Evolutionary conservation across 1,140 invertebrate genomes (phyloP).

Genomic region (Coptotermes formosanus): DNA sequence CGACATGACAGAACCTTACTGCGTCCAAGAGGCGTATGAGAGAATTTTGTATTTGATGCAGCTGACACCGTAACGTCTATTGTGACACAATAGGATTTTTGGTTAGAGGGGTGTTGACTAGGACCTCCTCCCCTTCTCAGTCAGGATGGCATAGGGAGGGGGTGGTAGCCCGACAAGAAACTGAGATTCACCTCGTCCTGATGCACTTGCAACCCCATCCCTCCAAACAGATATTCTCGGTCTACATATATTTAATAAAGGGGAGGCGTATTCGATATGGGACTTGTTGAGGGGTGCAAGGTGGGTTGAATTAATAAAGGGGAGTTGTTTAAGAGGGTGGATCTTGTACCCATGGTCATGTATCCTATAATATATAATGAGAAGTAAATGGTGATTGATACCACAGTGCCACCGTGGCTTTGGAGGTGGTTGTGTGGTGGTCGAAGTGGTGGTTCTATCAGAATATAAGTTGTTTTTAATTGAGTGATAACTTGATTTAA

Average conservation of each 20-base stretch:
- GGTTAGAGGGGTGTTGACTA: slow-evolving; percentile 7
- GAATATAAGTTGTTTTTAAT: too few relatives aligned
- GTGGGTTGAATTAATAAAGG: neutral
- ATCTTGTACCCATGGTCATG: slow-evolving; percentile 4
- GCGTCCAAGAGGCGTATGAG: neutral
- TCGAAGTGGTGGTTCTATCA: too few relatives aligned
- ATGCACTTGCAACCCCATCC: slow-evolving; percentile 12
- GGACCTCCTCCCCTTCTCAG: neutral
- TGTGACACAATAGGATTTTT: slow-evolving; percentile 8
- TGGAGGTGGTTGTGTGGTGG: neutral
- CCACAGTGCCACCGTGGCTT: neutral
- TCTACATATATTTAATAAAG: slow-evolving; percentile 8
- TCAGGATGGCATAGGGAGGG: neutral
- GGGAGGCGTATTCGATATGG: neutral
- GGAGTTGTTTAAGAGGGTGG: slow-evolving; percentile 7
- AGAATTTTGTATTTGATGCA: slow-evolving; percentile 3
- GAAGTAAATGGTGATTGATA: slow-evolving; percentile 19
- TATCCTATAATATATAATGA: slow-evolving; percentile 20
- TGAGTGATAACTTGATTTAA: too few relatives aligned
- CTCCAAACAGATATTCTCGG: neutral
- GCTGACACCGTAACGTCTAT: neutral
- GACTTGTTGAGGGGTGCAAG: slow-evolving; percentile 12
- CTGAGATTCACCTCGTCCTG: slow-evolving; percentile 5
- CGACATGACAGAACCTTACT: too few relatives aligned
- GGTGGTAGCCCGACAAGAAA: neutral